A percentile compares a stretch with the other conserved stretches of the same genome.
Conservation (phyloP, 1,140 invertebrate species). For the Scylla paramamosain region DNA sequence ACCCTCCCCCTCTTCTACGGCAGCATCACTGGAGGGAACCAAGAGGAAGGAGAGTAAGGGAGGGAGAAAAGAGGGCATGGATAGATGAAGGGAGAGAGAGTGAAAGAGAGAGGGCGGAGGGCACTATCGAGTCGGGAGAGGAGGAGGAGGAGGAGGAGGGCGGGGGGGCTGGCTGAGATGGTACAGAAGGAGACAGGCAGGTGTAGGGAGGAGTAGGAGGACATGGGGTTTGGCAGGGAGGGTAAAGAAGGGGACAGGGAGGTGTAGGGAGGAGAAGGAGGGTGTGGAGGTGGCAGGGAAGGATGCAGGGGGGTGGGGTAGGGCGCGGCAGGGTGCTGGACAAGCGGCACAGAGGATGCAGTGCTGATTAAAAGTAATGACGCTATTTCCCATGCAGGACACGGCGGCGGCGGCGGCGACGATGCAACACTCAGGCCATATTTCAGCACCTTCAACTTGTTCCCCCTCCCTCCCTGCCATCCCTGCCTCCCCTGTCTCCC, state of each 20-base stretch:
- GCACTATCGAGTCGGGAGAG: too few relatives aligned
- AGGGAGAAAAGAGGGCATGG: too few relatives aligned
- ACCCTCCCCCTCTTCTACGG: too few relatives aligned
- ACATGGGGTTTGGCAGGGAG: not conserved
- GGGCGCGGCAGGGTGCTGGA: conserved; percentile 6
- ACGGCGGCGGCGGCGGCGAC: not conserved
- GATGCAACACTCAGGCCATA: not conserved
- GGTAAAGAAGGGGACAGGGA: not conserved
- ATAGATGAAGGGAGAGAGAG: not conserved
- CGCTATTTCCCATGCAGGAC: conserved; percentile 18
- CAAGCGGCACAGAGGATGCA: not conserved
- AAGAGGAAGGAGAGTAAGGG: too few relatives aligned
- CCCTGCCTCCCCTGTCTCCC: not conserved
- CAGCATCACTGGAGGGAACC: too few relatives aligned
- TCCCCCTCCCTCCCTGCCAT: not conserved
- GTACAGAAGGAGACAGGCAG: too few relatives aligned
- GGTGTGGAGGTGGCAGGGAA: not conserved
- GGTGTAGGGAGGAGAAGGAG: not conserved
- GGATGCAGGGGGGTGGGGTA: not conserved
- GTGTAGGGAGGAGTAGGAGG: not conserved
- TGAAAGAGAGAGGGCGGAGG: not conserved
- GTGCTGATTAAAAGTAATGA: conserved; percentile 15
- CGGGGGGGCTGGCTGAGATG: too few relatives aligned
- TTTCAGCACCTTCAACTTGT: not conserved
- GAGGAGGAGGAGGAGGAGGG: too few relatives aligned